phyloP scores from a whole-genome alignment of 2,888 invertebrate species.

The Fissipunctia ypsillon region DNA sequence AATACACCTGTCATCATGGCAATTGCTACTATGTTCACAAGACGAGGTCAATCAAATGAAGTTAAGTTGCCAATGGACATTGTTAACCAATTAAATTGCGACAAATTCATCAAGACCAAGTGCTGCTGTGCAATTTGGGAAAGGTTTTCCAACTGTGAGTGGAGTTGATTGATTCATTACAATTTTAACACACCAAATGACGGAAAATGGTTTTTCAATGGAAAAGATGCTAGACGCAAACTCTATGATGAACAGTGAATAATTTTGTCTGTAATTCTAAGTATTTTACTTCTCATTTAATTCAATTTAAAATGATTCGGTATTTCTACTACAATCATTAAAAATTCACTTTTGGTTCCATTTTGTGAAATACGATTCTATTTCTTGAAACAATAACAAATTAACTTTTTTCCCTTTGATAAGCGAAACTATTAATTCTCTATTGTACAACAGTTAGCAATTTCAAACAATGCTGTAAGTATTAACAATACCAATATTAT shows the following conservation, averaged over 20 bases:
- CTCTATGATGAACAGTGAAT: background rate
- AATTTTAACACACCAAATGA: slow-evolving; percentile 24
- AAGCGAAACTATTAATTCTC: background rate
- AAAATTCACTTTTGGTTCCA: background rate
- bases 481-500: too few relatives aligned
- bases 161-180: slow-evolving; percentile 48
- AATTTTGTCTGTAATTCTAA: background rate
- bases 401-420: background rate
- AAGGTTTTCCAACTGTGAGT: slow-evolving; percentile 22
- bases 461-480: background rate
- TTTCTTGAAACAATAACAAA: background rate
- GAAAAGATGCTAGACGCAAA: background rate
- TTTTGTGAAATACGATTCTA: background rate
- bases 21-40: background rate
- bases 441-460: too few relatives aligned
- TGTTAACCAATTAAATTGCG: slow-evolving; percentile 54
- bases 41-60: background rate
- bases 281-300: background rate
- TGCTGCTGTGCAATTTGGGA: slow-evolving; percentile 28
- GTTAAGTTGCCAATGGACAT: slow-evolving; percentile 2
- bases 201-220: slow-evolving; percentile 8
- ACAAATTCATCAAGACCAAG: slow-evolving; percentile 48
- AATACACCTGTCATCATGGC: background rate
- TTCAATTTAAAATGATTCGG: background rate
- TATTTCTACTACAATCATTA: background rate